Percentiles rank a stretch among this genome's conserved stretches.
Conservation (phyloP, 2,888 invertebrate genomes). For the Oscheius sp. region DNA sequence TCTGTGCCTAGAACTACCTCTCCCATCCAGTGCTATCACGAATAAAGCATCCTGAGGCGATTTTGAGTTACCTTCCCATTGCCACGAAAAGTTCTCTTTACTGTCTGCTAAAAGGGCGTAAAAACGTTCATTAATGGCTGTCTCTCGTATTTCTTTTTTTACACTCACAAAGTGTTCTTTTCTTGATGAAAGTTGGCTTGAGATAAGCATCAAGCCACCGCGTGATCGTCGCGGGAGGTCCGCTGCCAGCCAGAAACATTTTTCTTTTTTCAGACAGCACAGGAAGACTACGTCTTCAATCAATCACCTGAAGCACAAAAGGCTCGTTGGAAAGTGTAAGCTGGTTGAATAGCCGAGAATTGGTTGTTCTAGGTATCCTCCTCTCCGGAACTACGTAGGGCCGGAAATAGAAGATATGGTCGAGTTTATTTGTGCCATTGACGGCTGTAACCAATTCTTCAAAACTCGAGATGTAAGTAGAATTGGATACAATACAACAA, state of each 20-base stretch:
- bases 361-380: slow-evolving; percentile 1
- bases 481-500: neutral
- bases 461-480: slow-evolving; percentile 2
- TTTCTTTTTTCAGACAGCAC: slow-evolving; percentile 4
- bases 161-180: neutral
- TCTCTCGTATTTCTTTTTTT: no score
- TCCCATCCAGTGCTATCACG: no score
- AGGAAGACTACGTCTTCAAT: slow-evolving; percentile 23
- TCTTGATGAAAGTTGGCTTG: neutral
- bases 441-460: slow-evolving; percentile 10
- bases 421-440: slow-evolving; percentile 24
- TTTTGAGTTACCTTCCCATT: no score
- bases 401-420: slow-evolving; percentile 21
- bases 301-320: neutral
- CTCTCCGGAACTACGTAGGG: slow-evolving; percentile 8
- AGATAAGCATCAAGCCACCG: slow-evolving; percentile 14
- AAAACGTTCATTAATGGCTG: no score
- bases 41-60: neutral
- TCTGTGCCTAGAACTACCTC: no score
- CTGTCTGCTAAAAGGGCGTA: no score
- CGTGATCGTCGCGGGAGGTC: slow-evolving; percentile 19
- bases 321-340: slow-evolving; percentile 15
- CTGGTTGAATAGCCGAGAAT: no score
- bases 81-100: no score
- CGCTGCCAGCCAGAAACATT: neutral